Percentiles rank a stretch among this genome's conserved stretches.
phyloP scores from a whole-genome alignment of 2,888 invertebrate species.

The Norana najaformis region DNA sequence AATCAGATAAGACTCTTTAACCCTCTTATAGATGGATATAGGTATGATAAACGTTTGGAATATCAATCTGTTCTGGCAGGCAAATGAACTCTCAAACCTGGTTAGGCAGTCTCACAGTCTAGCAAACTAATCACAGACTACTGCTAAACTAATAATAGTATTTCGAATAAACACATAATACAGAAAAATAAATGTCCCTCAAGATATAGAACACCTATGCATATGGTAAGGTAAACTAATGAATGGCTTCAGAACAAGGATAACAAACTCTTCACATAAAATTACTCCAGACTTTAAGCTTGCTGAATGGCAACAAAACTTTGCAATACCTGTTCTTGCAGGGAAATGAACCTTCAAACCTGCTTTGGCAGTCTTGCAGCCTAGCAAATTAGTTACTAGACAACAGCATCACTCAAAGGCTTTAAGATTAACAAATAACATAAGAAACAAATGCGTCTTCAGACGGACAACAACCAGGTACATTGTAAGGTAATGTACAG shows the following conservation, averaged over 20 bases:
- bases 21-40: neutral
- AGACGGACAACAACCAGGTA: neutral
- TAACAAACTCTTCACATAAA: too few species aligned
- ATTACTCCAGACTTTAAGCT: too few species aligned
- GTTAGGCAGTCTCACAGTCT: neutral
- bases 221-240: too few species aligned
- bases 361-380: neutral
- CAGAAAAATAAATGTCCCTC: neutral
- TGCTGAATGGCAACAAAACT: too few species aligned
- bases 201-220: too few species aligned
- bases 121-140: neutral
- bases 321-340: neutral
- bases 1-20: neutral
- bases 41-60: neutral
- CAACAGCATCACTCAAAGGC: neutral
- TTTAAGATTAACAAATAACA: neutral
- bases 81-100: neutral
- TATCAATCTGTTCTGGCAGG: neutral
- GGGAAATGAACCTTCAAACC: neutral
- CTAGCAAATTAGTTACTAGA: neutral
- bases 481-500: neutral
- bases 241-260: too few species aligned
- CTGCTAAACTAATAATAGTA: neutral
- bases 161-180: neutral
- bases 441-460: neutral